Evolutionary conservation across 1,140 invertebrate genomes (phyloP).

Genomic region (Drosophila watanabei): DNA sequence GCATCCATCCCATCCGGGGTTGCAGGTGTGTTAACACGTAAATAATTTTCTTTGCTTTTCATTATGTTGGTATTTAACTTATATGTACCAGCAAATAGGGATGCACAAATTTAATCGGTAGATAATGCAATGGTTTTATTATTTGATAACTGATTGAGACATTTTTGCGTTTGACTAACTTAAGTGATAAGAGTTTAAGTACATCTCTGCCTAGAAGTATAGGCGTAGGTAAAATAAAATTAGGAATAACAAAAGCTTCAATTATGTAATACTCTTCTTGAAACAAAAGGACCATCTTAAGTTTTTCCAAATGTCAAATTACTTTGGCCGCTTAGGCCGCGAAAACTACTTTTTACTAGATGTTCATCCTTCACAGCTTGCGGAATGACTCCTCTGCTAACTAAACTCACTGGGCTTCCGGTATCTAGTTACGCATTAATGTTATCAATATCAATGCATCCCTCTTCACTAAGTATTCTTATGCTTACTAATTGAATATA

Average conservation of each 20-base stretch:
- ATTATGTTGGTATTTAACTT: not conserved
- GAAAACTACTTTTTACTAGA: not conserved
- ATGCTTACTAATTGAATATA: not conserved
- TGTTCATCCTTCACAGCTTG: not conserved
- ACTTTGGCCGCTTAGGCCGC: not conserved
- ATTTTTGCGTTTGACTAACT: too few species aligned
- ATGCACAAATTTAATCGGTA: not conserved
- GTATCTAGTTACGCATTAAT: slow-evolving; percentile 1
- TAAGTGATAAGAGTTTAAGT: too few species aligned
- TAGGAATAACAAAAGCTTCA: not conserved
- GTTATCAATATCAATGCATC: slow-evolving; percentile 2
- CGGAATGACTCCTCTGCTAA: not conserved
- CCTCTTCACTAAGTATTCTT: not conserved
- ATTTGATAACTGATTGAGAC: not conserved
- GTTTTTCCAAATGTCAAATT: not conserved
- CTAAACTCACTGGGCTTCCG: not conserved
- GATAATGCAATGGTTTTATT: not conserved
- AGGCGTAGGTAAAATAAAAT: not conserved
- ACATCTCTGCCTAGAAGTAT: not conserved
- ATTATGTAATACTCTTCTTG: not conserved
- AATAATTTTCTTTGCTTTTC: not conserved
- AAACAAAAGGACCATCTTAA: not conserved
- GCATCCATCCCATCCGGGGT: not conserved
- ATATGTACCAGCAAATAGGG: not conserved
- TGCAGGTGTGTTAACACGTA: not conserved